Percentiles rank a stretch among this genome's conserved stretches.
Conservation (phyloP, 2,797 vertebrate species). For the Pachyuromys duprasi region DNA sequence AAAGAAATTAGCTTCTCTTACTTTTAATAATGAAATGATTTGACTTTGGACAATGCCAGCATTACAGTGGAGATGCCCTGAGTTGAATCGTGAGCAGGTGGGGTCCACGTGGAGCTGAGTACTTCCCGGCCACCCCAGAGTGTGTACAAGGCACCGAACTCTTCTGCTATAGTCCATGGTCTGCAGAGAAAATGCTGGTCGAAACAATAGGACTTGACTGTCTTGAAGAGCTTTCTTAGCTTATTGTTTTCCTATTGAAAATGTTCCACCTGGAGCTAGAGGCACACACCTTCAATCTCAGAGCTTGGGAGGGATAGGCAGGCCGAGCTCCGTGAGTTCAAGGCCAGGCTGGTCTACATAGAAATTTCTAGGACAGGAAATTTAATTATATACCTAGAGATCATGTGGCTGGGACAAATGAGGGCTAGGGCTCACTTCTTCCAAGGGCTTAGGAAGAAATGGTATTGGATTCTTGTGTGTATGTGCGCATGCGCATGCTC, state of each 20-base stretch:
- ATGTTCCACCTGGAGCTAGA: neutral
- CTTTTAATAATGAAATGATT: slow-evolving; percentile 4
- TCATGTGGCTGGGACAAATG: neutral
- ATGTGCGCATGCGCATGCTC: too few relatives aligned
- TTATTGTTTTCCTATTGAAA: neutral
- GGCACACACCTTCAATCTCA: neutral
- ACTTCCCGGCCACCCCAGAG: neutral
- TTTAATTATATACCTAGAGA: neutral
- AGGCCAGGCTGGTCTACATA: neutral
- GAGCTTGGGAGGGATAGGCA: neutral
- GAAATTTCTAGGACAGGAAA: neutral
- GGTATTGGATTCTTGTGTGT: neutral
- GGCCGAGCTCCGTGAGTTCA: neutral
- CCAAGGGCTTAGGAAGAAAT: slow-evolving; percentile 17
- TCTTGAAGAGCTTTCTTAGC: neutral
- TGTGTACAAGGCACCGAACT: neutral
- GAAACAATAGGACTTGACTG: neutral
- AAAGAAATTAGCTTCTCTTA: neutral
- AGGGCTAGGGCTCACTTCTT: neutral
- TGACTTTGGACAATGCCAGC: neutral
- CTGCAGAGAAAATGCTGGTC: neutral
- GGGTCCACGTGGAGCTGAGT: neutral
- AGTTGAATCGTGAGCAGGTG: neutral
- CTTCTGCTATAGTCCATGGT: neutral
- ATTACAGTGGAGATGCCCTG: neutral